Evolutionary conservation across 2,113 vertebrate genomes (phyloP).

Genomic region (Opisthocomus hoazin): DNA sequence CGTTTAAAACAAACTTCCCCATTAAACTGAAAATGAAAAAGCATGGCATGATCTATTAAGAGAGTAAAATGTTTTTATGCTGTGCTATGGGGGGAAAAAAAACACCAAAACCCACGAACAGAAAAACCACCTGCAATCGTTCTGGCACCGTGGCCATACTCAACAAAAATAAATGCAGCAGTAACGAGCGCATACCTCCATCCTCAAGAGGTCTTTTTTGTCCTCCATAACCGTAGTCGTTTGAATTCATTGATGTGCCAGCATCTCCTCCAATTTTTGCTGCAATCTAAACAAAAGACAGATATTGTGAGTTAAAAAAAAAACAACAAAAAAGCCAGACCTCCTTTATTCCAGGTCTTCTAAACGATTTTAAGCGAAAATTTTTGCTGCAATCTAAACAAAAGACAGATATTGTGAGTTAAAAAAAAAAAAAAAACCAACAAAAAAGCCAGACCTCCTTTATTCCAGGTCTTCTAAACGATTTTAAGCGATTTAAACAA

Average conservation of each 20-base stretch:
- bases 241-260: conserved; percentile 84
- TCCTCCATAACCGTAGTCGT: conserved; percentile 93
- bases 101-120: not conserved
- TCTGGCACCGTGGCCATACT: not conserved
- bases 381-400: conserved; percentile 95
- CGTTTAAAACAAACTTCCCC: not conserved
- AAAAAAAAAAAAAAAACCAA: too few relatives aligned
- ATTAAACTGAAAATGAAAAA: not conserved
- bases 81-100: not conserved
- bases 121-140: not conserved
- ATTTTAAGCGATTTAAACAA: not conserved
- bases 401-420: not conserved
- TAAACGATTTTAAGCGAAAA: not conserved
- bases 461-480: not conserved
- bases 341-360: not conserved
- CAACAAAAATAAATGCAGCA: not conserved
- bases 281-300: conserved; percentile 82
- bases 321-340: too few relatives aligned
- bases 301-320: not conserved
- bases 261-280: conserved; percentile 96
- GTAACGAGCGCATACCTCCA: conserved; percentile 81
- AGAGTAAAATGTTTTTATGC: not conserved
- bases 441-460: not conserved
- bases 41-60: not conserved
- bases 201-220: conserved; percentile 98